Percentiles rank a stretch among this genome's conserved stretches.
Conservation (phyloP, 2,888 invertebrate genomes). For the Heliconius ismenius region DNA sequence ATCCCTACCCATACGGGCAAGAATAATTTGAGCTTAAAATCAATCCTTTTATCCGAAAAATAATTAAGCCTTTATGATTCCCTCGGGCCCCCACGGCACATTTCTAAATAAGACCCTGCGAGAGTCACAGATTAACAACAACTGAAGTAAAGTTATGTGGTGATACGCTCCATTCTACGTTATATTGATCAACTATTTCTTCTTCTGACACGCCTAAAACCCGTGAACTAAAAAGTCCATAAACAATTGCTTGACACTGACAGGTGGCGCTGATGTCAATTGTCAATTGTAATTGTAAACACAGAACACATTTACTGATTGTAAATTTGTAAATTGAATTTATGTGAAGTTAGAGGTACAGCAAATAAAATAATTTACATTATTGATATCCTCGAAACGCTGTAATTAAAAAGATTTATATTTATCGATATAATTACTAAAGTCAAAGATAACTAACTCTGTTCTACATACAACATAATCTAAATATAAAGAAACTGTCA, state of each 20-base stretch:
- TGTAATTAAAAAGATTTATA: not conserved
- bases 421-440: conserved; percentile 1
- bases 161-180: not conserved
- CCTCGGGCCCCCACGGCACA: too few species aligned
- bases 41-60: too few species aligned
- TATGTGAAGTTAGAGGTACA: too few species aligned
- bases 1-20: too few species aligned
- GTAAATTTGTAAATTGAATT: too few species aligned
- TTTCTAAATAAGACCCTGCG: too few species aligned
- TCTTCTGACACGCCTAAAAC: not conserved
- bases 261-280: not conserved
- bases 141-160: not conserved
- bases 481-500: not conserved
- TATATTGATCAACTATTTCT: not conserved
- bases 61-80: too few species aligned
- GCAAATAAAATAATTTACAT: too few species aligned
- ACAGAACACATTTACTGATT: too few species aligned
- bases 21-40: too few species aligned
- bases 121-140: not conserved
- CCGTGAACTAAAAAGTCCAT: not conserved
- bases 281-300: not conserved
- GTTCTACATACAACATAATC: not conserved
- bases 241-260: conserved; percentile 4
- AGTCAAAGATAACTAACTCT: not conserved
- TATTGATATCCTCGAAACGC: too few species aligned